A percentile compares a stretch with the other conserved stretches of the same genome.
Evolutionary conservation across 2,888 invertebrate species (phyloP).

Genomic region (Hirtodrosophila histrioides): DNA sequence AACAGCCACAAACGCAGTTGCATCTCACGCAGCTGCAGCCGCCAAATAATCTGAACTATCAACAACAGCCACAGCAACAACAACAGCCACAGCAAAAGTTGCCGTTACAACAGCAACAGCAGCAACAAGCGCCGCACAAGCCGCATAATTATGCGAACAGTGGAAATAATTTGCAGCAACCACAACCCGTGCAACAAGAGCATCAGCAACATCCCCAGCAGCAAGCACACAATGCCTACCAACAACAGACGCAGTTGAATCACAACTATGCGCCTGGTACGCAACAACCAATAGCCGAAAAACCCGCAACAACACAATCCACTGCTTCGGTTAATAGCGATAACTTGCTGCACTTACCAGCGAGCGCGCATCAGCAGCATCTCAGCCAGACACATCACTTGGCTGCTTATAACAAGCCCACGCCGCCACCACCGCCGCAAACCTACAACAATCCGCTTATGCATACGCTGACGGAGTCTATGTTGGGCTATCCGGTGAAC

Average conservation of each 20-base stretch:
- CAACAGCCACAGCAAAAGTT: conserved; percentile 37
- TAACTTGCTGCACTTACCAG: conserved; percentile 70
- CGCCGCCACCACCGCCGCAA: conserved; percentile 78
- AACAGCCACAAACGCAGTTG: conserved; percentile 54
- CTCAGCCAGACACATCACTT: conserved; percentile 82
- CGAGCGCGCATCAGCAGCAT: conserved; percentile 73
- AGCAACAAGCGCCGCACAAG: conserved; percentile 56
- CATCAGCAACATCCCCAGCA: conserved; percentile 35
- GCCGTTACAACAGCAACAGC: conserved; percentile 26
- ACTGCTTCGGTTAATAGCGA: conserved; percentile 41
- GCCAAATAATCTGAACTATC: conserved; percentile 54
- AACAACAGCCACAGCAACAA: conserved; percentile 42
- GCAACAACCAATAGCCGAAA: conserved; percentile 50
- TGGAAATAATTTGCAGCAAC: conserved; percentile 36
- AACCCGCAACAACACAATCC: conserved; percentile 55
- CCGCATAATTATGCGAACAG: conserved; percentile 47
- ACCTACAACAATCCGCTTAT: conserved; percentile 82
- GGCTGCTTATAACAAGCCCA: conserved; percentile 81
- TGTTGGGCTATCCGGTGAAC: conserved; percentile 77
- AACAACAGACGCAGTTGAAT: conserved; percentile 52
- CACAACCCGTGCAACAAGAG: conserved; percentile 40
- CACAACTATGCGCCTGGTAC: conserved; percentile 69
- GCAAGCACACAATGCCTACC: conserved; percentile 40
- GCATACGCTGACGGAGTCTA: conserved; percentile 81
- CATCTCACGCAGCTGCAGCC: conserved; percentile 62